Percentiles rank a stretch among this genome's conserved stretches.
Evolutionary conservation across 2,113 vertebrate genomes (phyloP).

Genomic region (Coreoperca whiteheadi): DNA sequence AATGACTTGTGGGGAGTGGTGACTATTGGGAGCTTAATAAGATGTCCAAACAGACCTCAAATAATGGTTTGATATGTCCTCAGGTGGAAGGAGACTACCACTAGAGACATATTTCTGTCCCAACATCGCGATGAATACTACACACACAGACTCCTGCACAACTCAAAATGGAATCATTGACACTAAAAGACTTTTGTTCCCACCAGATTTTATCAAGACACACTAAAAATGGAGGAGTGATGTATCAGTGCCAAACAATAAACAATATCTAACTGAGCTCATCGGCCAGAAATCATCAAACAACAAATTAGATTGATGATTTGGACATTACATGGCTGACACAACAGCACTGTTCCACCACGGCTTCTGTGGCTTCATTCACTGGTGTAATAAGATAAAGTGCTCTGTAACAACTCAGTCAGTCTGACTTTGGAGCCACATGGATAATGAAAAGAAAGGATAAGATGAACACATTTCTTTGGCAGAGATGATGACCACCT

Average conservation of each 20-base stretch:
- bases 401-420: slow-evolving; percentile 38
- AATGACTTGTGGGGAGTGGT: background rate
- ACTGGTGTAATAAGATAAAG: slow-evolving; percentile 54
- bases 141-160: background rate
- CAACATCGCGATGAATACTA: background rate
- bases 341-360: slow-evolving; percentile 7
- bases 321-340: slow-evolving; percentile 43
- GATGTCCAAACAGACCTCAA: no score
- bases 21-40: background rate
- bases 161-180: background rate
- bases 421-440: slow-evolving; percentile 16
- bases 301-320: slow-evolving; percentile 46
- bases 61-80: background rate
- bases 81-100: background rate
- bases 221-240: background rate
- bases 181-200: background rate
- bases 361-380: slow-evolving; percentile 27
- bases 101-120: slow-evolving; percentile 17
- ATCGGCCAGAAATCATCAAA: slow-evolving; percentile 45
- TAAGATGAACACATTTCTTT: slow-evolving; percentile 45
- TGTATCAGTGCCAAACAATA: slow-evolving; percentile 29
- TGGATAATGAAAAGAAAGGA: slow-evolving; percentile 51
- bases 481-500: slow-evolving; percentile 34
- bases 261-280: slow-evolving; percentile 34
- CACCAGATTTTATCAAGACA: slow-evolving; percentile 7